Evolutionary conservation across 2,113 vertebrate species (phyloP).

Genomic region (Picathartes gymnocephalus): DNA sequence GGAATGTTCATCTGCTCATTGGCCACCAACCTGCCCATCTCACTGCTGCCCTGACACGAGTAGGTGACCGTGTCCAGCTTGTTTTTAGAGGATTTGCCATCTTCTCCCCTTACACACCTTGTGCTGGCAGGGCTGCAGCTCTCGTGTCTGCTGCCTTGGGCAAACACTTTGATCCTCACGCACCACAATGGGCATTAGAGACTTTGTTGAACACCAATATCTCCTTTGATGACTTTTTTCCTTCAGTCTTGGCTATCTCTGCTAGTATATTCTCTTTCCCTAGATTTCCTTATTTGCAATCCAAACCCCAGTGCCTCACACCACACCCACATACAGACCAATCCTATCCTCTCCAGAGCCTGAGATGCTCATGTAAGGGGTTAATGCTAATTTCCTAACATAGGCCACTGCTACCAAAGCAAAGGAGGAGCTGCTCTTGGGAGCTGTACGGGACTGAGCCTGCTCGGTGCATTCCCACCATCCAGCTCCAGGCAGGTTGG

Average conservation of each 20-base stretch:
- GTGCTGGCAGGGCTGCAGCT: neutral
- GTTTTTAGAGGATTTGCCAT: neutral
- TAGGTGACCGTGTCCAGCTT: neutral
- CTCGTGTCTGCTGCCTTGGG: neutral
- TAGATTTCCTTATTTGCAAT: neutral
- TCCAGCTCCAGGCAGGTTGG: neutral
- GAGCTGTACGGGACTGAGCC: rapidly evolving
- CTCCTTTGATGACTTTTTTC: neutral
- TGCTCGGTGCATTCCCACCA: neutral
- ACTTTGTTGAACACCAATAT: neutral
- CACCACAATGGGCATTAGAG: neutral
- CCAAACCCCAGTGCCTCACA: neutral
- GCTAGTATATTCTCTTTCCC: neutral
- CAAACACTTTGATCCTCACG: neutral
- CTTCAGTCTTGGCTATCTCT: neutral
- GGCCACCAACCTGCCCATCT: neutral
- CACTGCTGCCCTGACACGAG: neutral
- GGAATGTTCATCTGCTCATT: neutral
- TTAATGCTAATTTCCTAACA: neutral
- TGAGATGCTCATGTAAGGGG: neutral
- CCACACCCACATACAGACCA: neutral
- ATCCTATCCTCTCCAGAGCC: neutral
- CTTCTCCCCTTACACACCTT: neutral
- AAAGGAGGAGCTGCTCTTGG: neutral
- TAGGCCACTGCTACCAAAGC: neutral